Percentiles rank a stretch among this genome's conserved stretches.
Conservation (phyloP, 2,888 invertebrate genomes). For the Minunthozetes semirufus region DNA sequence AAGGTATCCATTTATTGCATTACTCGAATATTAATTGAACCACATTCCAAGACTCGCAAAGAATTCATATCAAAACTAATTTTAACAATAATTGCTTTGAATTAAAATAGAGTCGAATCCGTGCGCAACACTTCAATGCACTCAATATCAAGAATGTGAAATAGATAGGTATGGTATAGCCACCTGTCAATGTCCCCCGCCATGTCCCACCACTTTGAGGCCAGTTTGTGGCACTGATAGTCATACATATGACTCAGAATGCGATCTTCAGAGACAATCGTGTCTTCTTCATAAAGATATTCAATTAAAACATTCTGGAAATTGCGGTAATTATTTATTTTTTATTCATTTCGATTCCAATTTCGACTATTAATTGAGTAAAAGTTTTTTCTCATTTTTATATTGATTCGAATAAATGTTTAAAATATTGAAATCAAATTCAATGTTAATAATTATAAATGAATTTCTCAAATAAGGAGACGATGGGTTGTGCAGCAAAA, state of each 20-base stretch:
- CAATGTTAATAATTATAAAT: no score
- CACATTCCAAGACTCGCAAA: no score
- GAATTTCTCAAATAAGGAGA: no score
- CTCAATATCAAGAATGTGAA: slow-evolving; percentile 68
- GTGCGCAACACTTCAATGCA: slow-evolving; percentile 69
- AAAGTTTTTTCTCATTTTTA: no score
- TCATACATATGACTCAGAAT: slow-evolving; percentile 53
- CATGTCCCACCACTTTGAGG: slow-evolving; percentile 59
- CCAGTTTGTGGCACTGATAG: slow-evolving; percentile 52
- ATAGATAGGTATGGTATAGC: slow-evolving; percentile 74
- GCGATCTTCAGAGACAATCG: slow-evolving; percentile 51
- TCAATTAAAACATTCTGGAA: slow-evolving; percentile 57
- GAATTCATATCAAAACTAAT: no score
- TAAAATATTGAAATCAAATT: no score
- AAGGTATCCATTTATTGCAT: no score
- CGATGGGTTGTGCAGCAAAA: slow-evolving; percentile 51
- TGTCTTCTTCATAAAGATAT: slow-evolving; percentile 53
- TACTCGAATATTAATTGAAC: no score
- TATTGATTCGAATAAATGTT: no score
- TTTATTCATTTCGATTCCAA: background rate
- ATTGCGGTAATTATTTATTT: slow-evolving; percentile 55
- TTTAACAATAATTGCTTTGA: background rate
- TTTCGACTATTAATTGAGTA: no score
- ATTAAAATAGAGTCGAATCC: slow-evolving; percentile 66
- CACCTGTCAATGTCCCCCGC: slow-evolving; percentile 70